These are phyloP conservation scores for Rhinolophus sinicus DNA, from an alignment of 2,113 vertebrate species.

Conservation along the genomic window DNA sequence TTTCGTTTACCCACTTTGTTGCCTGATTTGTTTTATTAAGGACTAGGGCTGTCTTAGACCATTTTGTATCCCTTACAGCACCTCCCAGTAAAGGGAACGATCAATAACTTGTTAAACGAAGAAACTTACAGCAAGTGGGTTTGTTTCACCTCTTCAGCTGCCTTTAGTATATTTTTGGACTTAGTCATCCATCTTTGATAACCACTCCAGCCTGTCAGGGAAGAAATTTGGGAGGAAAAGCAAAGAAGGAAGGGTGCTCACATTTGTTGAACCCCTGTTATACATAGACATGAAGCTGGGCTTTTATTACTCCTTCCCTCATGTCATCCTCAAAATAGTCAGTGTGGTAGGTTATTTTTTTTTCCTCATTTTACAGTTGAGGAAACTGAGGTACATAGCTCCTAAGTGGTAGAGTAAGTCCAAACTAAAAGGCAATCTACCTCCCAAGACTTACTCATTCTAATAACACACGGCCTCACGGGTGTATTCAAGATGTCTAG, in stretches of 20 bases:
- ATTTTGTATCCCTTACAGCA: background rate
- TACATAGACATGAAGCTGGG: background rate
- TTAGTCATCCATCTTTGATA: background rate
- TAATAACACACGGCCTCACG: background rate
- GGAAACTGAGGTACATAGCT: background rate
- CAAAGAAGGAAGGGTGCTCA: background rate
- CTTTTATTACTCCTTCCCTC: background rate
- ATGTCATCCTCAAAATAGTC: background rate
- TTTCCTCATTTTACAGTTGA: background rate
- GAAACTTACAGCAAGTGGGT: background rate
- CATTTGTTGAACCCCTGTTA: background rate
- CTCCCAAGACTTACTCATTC: background rate
- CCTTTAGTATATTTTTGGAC: background rate
- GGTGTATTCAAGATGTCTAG: conserved; percentile 20
- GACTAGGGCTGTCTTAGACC: background rate
- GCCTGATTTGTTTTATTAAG: background rate
- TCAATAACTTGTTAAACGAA: conserved; percentile 8
- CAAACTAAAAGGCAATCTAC: background rate
- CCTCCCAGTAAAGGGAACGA: background rate
- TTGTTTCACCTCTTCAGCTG: background rate
- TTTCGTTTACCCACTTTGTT: background rate
- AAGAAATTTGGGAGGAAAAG: background rate
- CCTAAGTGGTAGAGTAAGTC: background rate
- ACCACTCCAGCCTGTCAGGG: background rate
- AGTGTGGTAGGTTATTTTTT: background rate